Evolutionary conservation across 2,113 vertebrate genomes (phyloP).

Genomic region (Rhombomys opimus): DNA sequence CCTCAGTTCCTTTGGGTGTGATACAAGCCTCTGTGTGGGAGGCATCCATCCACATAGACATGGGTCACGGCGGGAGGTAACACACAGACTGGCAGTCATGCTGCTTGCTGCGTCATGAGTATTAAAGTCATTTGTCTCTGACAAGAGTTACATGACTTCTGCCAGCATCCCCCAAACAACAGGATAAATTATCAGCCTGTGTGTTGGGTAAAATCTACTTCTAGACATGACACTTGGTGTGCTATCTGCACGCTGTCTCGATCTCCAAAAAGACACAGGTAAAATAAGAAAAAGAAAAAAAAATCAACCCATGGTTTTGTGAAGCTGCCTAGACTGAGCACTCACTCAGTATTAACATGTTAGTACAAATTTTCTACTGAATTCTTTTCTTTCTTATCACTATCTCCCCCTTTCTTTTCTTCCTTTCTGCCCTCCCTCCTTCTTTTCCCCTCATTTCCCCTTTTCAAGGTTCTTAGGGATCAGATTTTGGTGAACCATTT

Average conservation of each 20-base stretch:
- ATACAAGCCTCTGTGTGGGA: neutral
- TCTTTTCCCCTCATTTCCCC: neutral
- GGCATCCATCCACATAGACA: neutral
- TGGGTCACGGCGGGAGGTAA: neutral
- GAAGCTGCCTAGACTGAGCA: neutral
- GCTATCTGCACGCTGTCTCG: neutral
- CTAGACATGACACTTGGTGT: neutral
- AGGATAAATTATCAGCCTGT: neutral
- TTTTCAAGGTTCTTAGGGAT: neutral
- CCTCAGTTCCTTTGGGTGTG: neutral
- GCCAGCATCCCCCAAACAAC: neutral
- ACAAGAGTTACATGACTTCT: neutral
- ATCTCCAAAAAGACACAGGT: neutral
- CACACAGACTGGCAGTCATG: neutral
- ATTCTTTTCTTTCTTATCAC: neutral
- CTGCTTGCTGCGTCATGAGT: neutral
- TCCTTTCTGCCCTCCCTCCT: neutral
- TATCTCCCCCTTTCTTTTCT: rapidly evolving
- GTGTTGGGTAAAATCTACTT: neutral
- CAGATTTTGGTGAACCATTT: neutral
- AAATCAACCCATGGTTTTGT: neutral
- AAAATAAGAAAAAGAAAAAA: neutral
- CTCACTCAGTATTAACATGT: neutral
- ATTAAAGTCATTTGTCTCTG: conserved; percentile 25
- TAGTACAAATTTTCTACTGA: neutral